phyloP scores from a whole-genome alignment of 2,113 vertebrate genomes.

The Oceanodroma tethys region DNA sequence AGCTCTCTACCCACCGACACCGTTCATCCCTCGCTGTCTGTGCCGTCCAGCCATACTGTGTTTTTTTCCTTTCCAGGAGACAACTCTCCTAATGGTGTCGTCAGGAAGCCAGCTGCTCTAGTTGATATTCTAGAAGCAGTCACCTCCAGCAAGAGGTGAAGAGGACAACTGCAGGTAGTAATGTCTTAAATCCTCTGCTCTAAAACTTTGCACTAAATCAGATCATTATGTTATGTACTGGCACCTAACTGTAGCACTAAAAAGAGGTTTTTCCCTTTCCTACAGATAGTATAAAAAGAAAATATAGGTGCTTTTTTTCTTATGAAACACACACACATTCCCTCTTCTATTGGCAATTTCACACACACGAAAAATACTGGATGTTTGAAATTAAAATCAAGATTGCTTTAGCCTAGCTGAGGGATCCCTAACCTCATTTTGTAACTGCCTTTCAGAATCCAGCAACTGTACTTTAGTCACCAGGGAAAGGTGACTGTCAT shows the following conservation, averaged over 20 bases:
- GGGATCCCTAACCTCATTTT: not conserved
- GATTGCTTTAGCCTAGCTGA: not conserved
- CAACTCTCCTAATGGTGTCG: not conserved
- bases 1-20: not conserved
- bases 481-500: not conserved
- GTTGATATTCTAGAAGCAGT: not conserved
- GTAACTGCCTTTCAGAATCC: not conserved
- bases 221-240: not conserved
- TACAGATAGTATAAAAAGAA: not conserved
- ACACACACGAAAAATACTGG: not conserved
- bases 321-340: not conserved
- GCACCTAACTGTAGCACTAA: not conserved
- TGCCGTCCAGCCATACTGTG: not conserved
- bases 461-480: not conserved
- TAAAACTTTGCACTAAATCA: not conserved
- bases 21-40: not conserved
- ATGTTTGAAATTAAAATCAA: not conserved
- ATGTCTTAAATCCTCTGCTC: not conserved
- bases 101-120: not conserved
- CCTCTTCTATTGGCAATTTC: not conserved
- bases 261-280: not conserved
- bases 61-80: not conserved
- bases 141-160: not conserved
- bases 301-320: fast-evolving
- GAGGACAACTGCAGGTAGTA: not conserved